These are phyloP conservation scores for Hypotaenidia okinawae DNA, from an alignment of 2,797 vertebrate species.

Conservation along the genomic window DNA sequence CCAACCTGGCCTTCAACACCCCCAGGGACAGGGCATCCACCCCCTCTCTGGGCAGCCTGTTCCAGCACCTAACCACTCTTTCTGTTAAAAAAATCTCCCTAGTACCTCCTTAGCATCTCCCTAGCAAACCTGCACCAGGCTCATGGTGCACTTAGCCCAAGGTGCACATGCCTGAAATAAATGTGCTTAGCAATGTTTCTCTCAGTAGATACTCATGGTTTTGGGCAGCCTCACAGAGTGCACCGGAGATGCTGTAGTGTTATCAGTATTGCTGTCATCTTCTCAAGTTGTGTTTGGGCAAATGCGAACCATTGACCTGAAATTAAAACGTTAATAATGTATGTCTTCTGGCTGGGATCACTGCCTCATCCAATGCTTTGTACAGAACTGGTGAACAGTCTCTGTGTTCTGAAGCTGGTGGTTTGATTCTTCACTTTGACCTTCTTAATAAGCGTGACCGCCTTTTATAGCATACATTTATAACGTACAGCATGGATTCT, in stretches of 20 bases:
- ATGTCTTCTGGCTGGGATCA: fast-evolving
- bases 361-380: background rate
- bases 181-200: fast-evolving
- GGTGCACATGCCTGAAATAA: background rate
- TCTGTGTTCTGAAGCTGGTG: background rate
- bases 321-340: background rate
- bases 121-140: fast-evolving
- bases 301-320: background rate
- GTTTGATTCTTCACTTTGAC: background rate
- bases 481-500: fast-evolving
- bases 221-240: background rate
- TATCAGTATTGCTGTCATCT: background rate
- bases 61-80: no score
- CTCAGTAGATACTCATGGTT: fast-evolving
- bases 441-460: background rate
- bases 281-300: fast-evolving
- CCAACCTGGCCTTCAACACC: no score
- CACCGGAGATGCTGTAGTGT: fast-evolving
- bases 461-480: fast-evolving
- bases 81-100: no score
- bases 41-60: no score
- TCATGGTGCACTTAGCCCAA: background rate
- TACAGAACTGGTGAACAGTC: fast-evolving
- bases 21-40: no score
- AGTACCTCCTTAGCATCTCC: fast-evolving